Evolutionary conservation across 2,113 vertebrate species (phyloP).

Genomic region (Ursus arctos): DNA sequence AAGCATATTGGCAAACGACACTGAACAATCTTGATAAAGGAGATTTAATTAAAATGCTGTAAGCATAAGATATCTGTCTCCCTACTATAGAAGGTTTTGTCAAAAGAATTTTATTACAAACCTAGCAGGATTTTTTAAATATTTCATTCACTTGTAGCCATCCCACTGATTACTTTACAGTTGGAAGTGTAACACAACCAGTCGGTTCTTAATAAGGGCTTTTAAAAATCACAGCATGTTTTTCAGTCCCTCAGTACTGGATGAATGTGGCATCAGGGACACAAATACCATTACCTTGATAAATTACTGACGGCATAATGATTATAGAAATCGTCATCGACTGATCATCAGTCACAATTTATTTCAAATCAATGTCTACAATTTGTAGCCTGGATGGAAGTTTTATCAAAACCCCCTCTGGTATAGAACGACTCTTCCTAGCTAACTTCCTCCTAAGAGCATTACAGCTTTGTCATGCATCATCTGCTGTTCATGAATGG

Average conservation of each 20-base stretch:
- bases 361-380: conserved; percentile 89
- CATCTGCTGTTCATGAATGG: conserved; percentile 79
- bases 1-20: conserved; percentile 77
- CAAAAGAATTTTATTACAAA: conserved; percentile 76
- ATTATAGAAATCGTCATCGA: conserved; percentile 95
- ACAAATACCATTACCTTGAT: conserved; percentile 94
- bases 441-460: conserved; percentile 83
- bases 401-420: conserved; percentile 88
- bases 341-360: conserved; percentile 94
- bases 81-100: conserved; percentile 54
- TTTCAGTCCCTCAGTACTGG: conserved; percentile 88
- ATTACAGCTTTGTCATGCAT: conserved; percentile 79
- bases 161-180: conserved; percentile 68
- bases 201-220: conserved; percentile 90
- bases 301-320: conserved; percentile 92
- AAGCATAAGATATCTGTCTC: conserved; percentile 73
- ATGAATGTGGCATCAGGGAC: conserved; percentile 93
- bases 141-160: conserved; percentile 69
- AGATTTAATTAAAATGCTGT: conserved; percentile 83
- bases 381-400: conserved; percentile 86
- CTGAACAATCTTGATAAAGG: conserved; percentile 80
- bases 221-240: conserved; percentile 88
- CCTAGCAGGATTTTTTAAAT: conserved; percentile 74
- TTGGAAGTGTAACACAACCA: conserved; percentile 86
- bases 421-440: conserved; percentile 83